A percentile compares a stretch with the other conserved stretches of the same genome.
These are phyloP conservation scores for Australoheros facetus DNA, from an alignment of 2,797 vertebrate genomes.

Conservation along the genomic window DNA sequence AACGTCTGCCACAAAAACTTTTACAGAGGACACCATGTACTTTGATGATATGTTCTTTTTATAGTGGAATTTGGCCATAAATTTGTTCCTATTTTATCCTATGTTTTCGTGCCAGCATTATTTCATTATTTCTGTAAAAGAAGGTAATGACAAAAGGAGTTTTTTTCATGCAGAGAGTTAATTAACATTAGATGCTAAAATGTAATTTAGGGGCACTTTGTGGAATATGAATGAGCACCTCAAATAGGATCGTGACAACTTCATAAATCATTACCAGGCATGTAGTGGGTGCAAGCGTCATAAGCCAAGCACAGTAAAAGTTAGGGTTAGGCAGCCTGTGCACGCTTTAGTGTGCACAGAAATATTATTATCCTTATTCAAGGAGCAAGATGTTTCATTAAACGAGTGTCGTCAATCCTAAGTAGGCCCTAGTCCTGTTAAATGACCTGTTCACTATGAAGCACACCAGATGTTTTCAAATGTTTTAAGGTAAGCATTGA, in stretches of 20 bases:
- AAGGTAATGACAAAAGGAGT: neutral
- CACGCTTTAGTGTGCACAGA: neutral
- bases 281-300: neutral
- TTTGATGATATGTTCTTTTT: neutral
- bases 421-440: neutral
- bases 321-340: neutral
- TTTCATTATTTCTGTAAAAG: conserved; percentile 19
- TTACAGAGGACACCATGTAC: neutral
- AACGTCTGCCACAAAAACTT: neutral
- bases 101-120: neutral
- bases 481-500: neutral
- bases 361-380: neutral
- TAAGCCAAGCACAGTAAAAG: neutral
- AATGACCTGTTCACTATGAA: neutral
- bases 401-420: neutral
- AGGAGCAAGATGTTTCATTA: neutral
- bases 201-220: conserved; percentile 65
- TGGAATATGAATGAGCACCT: conserved; percentile 51
- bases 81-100: neutral
- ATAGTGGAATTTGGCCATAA: neutral
- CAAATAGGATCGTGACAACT: neutral
- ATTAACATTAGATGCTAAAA: conserved; percentile 75
- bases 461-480: neutral
- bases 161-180: conserved; percentile 33
- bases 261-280: neutral